Percentiles rank a stretch among this genome's conserved stretches.
Conservation (phyloP, 2,113 vertebrate genomes). For the Rhinogobius similis region DNA sequence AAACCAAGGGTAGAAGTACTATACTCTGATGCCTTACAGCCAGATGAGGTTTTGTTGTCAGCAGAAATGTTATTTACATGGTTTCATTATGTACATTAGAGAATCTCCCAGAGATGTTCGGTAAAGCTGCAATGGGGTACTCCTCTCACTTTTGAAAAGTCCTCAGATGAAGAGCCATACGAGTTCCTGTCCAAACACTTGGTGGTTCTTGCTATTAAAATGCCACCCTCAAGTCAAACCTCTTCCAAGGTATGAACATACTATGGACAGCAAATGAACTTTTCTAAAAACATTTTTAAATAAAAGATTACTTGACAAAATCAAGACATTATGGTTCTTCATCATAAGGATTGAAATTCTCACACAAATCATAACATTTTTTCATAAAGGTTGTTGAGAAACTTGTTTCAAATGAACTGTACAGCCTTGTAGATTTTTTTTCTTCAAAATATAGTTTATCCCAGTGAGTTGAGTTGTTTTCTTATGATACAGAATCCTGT, state of each 20-base stretch:
- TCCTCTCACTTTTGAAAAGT: slow-evolving; percentile 51
- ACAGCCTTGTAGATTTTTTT: slow-evolving; percentile 55
- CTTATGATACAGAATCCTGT: slow-evolving; percentile 63
- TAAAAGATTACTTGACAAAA: slow-evolving; percentile 36
- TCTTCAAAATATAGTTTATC: slow-evolving; percentile 72
- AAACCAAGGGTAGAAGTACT: slow-evolving; percentile 59
- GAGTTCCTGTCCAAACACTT: slow-evolving; percentile 41
- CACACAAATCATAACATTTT: slow-evolving; percentile 61
- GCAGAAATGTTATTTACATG: slow-evolving; percentile 66
- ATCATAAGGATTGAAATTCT: slow-evolving; percentile 52
- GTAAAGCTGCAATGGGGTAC: slow-evolving; percentile 70
- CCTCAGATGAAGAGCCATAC: slow-evolving; percentile 67
- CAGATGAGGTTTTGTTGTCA: slow-evolving; percentile 67
- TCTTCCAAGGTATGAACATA: slow-evolving; percentile 34
- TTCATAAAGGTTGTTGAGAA: slow-evolving; percentile 68
- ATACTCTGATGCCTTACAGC: slow-evolving; percentile 56
- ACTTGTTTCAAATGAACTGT: slow-evolving; percentile 67
- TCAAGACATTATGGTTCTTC: slow-evolving; percentile 63
- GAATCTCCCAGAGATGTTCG: slow-evolving; percentile 75
- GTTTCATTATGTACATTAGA: slow-evolving; percentile 67
- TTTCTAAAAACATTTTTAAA: slow-evolving; percentile 26
- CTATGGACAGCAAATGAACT: slow-evolving; percentile 40
- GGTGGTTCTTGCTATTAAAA: slow-evolving; percentile 35
- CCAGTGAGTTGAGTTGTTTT: slow-evolving; percentile 49
- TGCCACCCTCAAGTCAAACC: slow-evolving; percentile 26